Evolutionary conservation across 2,888 invertebrate genomes (phyloP), one percentile per base, ranked within the genome.

Genomic region (Ophraella communa): DNA sequence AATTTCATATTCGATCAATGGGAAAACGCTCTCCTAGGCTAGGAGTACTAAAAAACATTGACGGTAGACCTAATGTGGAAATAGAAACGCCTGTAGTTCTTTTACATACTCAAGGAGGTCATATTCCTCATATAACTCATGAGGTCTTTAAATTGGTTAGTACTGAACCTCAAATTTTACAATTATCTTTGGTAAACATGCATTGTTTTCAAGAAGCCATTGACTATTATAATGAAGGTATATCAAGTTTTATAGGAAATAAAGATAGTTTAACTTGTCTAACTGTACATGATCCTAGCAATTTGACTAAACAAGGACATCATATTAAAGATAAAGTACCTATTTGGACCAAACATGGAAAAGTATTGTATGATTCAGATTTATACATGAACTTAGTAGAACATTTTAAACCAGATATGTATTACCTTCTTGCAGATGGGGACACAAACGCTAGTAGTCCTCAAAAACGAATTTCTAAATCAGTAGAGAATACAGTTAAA

Each of bases 291-390:
- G 94, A 94, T 83, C 87, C 92, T 1, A 88, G 88, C 65, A 86
- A 87, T 73, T 75, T 81, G 18, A 87, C 88, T 3, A 89, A 87
- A n/a, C 73, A 85, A 5, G 93, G 94, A 0, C 90, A 89, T 78
- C 92, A 94, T 80, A 88, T 90, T 70, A 87, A 86, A 55, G 84
- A 88, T 63, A 86, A 87, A 55, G 85, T 93, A 8, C 91, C 95
- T 0, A 76, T 96, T 14, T 96, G 93, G 90, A 89, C 92, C 0
- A 88, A 88, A 74, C 86, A 87, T 69, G 96, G 96, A 44, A 92
- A 92, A 81, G 59, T 59, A 20, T 81, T 87, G 70, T 80, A 95
- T 30, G 85, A 86, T 61, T 81, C 89, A 0, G 83, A 89, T 58
- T 85, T 84, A 83, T 91, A 92, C 80, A 91, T 95, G 89, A 87